Conservation (phyloP, 2,888 invertebrate genomes). For the Lissonota sp. region DNA sequence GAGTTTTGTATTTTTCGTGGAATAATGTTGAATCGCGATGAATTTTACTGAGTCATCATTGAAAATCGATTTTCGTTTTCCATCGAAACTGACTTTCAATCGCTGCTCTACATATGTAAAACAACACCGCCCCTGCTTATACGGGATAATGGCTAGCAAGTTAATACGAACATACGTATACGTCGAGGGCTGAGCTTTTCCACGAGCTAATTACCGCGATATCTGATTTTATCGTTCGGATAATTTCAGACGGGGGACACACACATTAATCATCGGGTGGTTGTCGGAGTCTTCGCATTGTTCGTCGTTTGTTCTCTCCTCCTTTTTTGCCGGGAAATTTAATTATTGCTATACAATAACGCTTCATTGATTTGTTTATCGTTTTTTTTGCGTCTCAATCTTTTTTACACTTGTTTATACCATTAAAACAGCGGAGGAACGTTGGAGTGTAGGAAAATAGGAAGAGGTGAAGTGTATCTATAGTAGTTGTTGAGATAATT, state of each 20-base stretch:
- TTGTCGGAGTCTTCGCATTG: conserved; percentile 45
- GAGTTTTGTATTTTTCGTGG: conserved; percentile 25
- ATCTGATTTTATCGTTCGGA: conserved; percentile 72
- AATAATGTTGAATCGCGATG: conserved; percentile 4
- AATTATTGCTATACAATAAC: conserved; percentile 3
- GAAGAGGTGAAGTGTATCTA: conserved; percentile 2
- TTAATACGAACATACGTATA: not conserved
- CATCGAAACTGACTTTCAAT: not conserved
- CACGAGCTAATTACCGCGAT: conserved; percentile 72
- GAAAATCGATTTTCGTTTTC: conserved; percentile 9
- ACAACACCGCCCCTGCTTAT: no score
- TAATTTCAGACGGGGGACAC: conserved; percentile 46
- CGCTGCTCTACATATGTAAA: no score
- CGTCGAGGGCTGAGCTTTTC: conserved; percentile 42
- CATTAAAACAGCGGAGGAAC: not conserved
- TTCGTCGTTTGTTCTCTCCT: no score
- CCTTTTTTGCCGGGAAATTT: no score
- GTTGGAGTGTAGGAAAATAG: not conserved
- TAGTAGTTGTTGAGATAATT: conserved; percentile 56
- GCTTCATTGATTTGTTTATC: not conserved
- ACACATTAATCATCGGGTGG: conserved; percentile 60
- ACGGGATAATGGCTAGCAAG: no score
- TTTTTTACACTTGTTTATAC: not conserved
- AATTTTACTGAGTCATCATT: not conserved
- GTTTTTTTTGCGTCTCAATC: not conserved